Evolutionary conservation across 1,140 invertebrate species (phyloP).

Genomic region (Drosophila nannoptera): DNA sequence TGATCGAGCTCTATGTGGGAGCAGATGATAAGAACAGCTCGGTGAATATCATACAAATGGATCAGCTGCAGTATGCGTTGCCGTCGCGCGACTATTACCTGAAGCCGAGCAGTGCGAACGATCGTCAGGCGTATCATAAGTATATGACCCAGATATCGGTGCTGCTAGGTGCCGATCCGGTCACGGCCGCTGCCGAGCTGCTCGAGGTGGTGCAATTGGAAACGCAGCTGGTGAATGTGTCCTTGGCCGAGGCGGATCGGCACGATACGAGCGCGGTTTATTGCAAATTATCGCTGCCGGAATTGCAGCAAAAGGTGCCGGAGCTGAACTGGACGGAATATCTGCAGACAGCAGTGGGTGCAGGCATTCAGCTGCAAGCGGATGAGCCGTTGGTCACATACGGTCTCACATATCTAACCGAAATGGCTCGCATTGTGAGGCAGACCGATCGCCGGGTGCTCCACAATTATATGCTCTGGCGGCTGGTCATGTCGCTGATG

Average conservation of each 20-base stretch:
- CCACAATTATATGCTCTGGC: slow-evolving; percentile 92
- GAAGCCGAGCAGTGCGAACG: slow-evolving; percentile 84
- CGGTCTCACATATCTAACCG: slow-evolving; percentile 87
- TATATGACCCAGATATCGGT: slow-evolving; percentile 89
- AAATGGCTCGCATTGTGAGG: slow-evolving; percentile 86
- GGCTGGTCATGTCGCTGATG: slow-evolving; percentile 87
- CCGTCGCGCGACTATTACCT: slow-evolving; percentile 91
- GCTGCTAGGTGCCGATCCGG: slow-evolving; percentile 85
- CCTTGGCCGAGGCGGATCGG: slow-evolving; percentile 88
- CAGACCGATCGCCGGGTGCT: slow-evolving; percentile 85
- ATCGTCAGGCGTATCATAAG: slow-evolving; percentile 86
- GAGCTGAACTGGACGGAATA: slow-evolving; percentile 89
- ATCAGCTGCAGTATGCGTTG: slow-evolving; percentile 89
- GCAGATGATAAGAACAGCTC: slow-evolving; percentile 93
- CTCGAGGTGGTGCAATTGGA: slow-evolving; percentile 87
- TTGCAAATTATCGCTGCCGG: slow-evolving; percentile 83
- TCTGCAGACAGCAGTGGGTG: slow-evolving; percentile 84
- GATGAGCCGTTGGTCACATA: slow-evolving; percentile 89
- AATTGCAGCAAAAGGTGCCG: slow-evolving; percentile 85
- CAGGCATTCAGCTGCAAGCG: slow-evolving; percentile 81
- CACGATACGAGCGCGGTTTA: slow-evolving; percentile 91
- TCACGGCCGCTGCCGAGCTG: slow-evolving; percentile 83
- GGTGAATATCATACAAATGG: slow-evolving; percentile 91
- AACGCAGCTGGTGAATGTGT: slow-evolving; percentile 87
- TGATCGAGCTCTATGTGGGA: slow-evolving; percentile 90